Conservation (phyloP, 2,888 invertebrate genomes). For the Gastracanthus pulcherrimus region DNA sequence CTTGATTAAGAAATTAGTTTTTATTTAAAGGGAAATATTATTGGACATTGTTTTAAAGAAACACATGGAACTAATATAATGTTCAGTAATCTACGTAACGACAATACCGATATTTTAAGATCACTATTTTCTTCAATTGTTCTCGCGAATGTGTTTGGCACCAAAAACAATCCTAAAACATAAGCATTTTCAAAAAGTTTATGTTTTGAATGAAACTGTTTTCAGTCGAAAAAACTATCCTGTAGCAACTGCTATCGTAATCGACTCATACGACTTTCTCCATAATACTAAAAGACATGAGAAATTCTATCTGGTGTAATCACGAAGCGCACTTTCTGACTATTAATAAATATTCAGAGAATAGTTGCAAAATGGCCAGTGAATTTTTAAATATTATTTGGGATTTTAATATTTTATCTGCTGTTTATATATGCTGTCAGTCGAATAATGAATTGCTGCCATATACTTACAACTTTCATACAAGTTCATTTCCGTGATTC, state of each 20-base stretch:
- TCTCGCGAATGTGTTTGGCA: too few species aligned
- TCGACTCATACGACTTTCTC: background rate
- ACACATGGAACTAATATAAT: too few species aligned
- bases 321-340: background rate
- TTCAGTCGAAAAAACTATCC: background rate
- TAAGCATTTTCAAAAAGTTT: background rate
- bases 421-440: background rate
- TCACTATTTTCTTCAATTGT: too few species aligned
- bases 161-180: background rate
- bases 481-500: background rate
- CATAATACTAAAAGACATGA: background rate
- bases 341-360: background rate
- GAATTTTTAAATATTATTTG: background rate
- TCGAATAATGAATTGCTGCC: background rate
- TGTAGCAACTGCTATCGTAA: background rate
- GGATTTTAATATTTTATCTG: background rate
- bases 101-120: too few species aligned
- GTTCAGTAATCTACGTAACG: too few species aligned
- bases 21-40: too few species aligned
- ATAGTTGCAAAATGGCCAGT: background rate
- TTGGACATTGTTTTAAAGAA: too few species aligned
- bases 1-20: too few species aligned
- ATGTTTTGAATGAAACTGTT: too few species aligned
- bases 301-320: background rate
- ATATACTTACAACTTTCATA: slow-evolving; percentile 7